Percentiles rank a stretch among this genome's conserved stretches.
Conservation (phyloP, 1,140 invertebrate species). For the Drosophila sechellia region DNA sequence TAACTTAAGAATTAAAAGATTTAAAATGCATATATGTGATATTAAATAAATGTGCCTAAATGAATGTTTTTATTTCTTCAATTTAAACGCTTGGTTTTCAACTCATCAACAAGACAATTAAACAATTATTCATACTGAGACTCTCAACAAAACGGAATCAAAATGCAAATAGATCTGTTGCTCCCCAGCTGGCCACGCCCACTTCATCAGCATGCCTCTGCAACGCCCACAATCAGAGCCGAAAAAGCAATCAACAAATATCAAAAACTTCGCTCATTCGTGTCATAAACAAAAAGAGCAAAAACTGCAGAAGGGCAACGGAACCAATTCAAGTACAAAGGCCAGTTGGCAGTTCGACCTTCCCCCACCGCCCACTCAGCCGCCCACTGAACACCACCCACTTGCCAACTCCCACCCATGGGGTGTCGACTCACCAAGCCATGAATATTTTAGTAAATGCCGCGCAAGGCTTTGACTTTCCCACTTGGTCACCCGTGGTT, state of each 20-base stretch:
- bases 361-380: not conserved
- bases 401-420: not conserved
- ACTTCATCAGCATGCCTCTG: constrained; percentile 32
- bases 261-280: constrained; percentile 76
- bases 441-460: constrained; percentile 80
- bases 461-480: constrained; percentile 73
- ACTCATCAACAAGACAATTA: constrained; percentile 35
- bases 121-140: constrained; percentile 24
- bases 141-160: constrained; percentile 29
- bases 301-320: constrained; percentile 29
- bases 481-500: constrained; percentile 65
- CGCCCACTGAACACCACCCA: not conserved
- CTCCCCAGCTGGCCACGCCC: constrained; percentile 27
- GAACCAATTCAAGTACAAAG: constrained; percentile 52
- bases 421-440: constrained; percentile 73
- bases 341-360: constrained; percentile 57
- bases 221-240: constrained; percentile 52
- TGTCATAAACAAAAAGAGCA: constrained; percentile 68
- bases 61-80: not conserved
- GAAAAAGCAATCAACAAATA: constrained; percentile 76
- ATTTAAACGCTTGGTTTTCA: constrained; percentile 2
- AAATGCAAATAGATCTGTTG: constrained; percentile 52
- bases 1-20: no score
- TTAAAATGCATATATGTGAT: not conserved
- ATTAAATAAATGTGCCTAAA: not conserved